Conservation (phyloP, 2,113 vertebrate species). For the Galeopterus variegatus region DNA sequence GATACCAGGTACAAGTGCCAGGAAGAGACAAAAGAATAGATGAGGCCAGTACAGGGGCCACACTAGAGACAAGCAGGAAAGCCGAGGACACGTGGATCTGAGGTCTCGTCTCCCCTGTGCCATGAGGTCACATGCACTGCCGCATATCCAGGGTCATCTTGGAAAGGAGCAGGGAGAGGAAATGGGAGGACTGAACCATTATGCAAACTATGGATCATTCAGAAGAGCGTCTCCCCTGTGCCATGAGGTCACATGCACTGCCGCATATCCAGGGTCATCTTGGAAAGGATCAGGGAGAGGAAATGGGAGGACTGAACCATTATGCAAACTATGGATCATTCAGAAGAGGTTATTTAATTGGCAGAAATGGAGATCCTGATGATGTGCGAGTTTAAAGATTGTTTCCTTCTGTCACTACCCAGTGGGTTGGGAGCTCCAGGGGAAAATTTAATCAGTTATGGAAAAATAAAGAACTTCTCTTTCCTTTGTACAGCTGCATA, state of each 20-base stretch:
- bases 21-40: background rate
- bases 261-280: background rate
- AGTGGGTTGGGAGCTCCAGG: background rate
- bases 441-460: background rate
- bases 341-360: conserved; percentile 10
- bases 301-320: conserved; percentile 10
- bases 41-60: background rate
- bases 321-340: background rate
- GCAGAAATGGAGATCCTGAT: background rate
- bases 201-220: background rate
- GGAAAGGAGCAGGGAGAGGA: background rate
- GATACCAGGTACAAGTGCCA: background rate
- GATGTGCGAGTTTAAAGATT: background rate
- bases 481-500: background rate
- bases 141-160: background rate
- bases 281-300: background rate
- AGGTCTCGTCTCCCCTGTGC: background rate
- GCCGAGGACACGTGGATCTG: background rate
- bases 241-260: background rate
- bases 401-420: background rate
- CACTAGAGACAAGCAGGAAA: background rate
- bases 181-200: conserved; percentile 7
- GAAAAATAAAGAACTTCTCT: background rate
- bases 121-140: background rate
- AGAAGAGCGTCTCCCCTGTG: background rate